Conservation (phyloP, 2,797 vertebrate species). For the Microchirus variegatus region DNA sequence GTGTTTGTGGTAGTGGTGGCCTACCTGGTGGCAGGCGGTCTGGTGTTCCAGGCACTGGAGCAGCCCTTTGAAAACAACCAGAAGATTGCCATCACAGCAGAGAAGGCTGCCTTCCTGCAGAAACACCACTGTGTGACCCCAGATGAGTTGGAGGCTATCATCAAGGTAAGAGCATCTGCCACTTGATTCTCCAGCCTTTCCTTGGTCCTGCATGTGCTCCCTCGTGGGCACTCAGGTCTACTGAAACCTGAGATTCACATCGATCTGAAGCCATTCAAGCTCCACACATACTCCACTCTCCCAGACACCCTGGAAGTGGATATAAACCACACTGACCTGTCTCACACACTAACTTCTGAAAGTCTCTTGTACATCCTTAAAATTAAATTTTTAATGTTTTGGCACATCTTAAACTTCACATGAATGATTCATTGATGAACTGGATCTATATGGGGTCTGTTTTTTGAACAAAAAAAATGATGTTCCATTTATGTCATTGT, state of each 20-base stretch:
- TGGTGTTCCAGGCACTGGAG: slow-evolving; percentile 91
- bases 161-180: slow-evolving; percentile 85
- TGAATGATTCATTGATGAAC: background rate
- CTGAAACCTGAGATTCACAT: slow-evolving; percentile 63
- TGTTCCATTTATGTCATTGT: too few relatives aligned
- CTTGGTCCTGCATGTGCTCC: slow-evolving; percentile 21
- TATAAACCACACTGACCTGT: slow-evolving; percentile 24
- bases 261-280: slow-evolving; percentile 51
- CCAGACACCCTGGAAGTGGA: slow-evolving; percentile 15
- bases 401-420: background rate
- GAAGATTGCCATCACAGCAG: slow-evolving; percentile 89
- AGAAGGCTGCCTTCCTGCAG: slow-evolving; percentile 92
- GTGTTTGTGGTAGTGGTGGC: slow-evolving; percentile 94
- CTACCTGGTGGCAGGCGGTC: slow-evolving; percentile 90
- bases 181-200: slow-evolving; percentile 26
- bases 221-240: slow-evolving; percentile 48
- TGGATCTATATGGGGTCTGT: too few relatives aligned
- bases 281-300: slow-evolving; percentile 21
- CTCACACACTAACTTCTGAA: slow-evolving; percentile 12
- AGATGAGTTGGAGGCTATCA: slow-evolving; percentile 89
- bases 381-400: slow-evolving; percentile 1
- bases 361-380: slow-evolving; percentile 15
- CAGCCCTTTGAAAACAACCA: slow-evolving; percentile 93
- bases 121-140: slow-evolving; percentile 89
- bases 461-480: too few relatives aligned